A percentile compares a stretch with the other conserved stretches of the same genome.
These are phyloP conservation scores for Pituophis catenifer DNA, from an alignment of 2,113 vertebrate species.

Conservation along the genomic window DNA sequence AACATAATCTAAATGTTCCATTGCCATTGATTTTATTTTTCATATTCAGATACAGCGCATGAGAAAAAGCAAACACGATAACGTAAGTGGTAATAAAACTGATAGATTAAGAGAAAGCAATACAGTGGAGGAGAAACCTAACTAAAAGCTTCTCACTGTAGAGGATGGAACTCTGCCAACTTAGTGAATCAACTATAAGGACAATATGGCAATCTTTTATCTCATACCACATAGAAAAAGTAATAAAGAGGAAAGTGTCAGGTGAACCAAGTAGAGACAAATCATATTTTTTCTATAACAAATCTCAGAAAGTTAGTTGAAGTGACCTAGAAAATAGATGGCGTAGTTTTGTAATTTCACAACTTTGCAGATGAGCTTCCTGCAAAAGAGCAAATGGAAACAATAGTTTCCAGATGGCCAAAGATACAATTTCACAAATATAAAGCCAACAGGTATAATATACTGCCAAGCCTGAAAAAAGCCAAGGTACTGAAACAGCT, in stretches of 20 bases:
- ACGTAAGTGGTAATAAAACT: neutral
- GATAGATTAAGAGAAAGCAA: neutral
- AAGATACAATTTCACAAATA: neutral
- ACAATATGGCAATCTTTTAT: neutral
- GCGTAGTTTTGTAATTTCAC: neutral
- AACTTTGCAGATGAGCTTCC: neutral
- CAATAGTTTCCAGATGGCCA: neutral
- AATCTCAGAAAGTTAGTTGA: slow-evolving; percentile 4
- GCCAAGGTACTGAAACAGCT: neutral
- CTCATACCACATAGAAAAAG: neutral
- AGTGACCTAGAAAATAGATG: neutral
- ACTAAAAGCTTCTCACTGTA: neutral
- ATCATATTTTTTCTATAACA: neutral
- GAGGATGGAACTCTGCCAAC: slow-evolving; percentile 5
- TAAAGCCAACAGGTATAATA: neutral
- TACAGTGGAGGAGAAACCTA: neutral
- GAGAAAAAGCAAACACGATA: neutral
- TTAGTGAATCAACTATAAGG: slow-evolving; percentile 3
- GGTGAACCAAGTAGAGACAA: neutral
- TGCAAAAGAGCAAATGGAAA: neutral
- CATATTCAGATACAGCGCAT: neutral
- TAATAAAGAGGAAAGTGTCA: neutral
- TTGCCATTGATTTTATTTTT: neutral
- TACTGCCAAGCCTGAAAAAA: slow-evolving; percentile 1
- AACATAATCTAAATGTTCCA: neutral